A percentile compares a stretch with the other conserved stretches of the same genome.
phyloP scores from a whole-genome alignment of 1,140 invertebrate species.

The Cotesia typhae region DNA sequence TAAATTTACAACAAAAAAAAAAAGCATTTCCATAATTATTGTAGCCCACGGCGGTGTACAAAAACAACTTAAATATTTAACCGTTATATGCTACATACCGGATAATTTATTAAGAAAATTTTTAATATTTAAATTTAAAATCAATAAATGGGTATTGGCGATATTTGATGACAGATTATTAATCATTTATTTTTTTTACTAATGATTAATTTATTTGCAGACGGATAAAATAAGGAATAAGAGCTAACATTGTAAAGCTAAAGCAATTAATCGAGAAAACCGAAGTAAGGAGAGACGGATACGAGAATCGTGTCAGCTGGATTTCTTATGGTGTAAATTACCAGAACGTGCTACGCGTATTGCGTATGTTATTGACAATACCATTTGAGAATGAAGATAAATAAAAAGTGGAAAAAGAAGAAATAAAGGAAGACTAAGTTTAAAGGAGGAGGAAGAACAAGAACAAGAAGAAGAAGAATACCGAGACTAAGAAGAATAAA shows the following conservation, averaged over 20 bases:
- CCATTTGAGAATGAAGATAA: slow-evolving; percentile 30
- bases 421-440: too few species aligned
- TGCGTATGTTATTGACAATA: slow-evolving; percentile 34
- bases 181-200: neutral
- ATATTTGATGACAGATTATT: too few species aligned
- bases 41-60: too few species aligned
- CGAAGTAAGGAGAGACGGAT: slow-evolving; percentile 25
- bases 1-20: too few species aligned
- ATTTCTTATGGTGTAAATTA: slow-evolving; percentile 28
- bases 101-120: too few species aligned
- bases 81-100: too few species aligned
- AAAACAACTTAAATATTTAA: too few species aligned
- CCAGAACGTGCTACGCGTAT: slow-evolving; percentile 3
- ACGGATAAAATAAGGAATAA: neutral
- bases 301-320: slow-evolving; percentile 35
- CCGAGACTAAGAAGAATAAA: neutral
- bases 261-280: neutral
- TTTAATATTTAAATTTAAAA: too few species aligned
- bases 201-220: neutral
- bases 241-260: neutral
- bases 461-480: neutral
- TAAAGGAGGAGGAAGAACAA: neutral
- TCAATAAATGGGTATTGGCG: too few species aligned
- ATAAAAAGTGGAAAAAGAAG: too few species aligned
- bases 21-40: too few species aligned